A percentile compares a stretch with the other conserved stretches of the same genome.
These are phyloP conservation scores for Drosophila setosimentum DNA, from an alignment of 2,888 invertebrate genomes.

Conservation along the genomic window DNA sequence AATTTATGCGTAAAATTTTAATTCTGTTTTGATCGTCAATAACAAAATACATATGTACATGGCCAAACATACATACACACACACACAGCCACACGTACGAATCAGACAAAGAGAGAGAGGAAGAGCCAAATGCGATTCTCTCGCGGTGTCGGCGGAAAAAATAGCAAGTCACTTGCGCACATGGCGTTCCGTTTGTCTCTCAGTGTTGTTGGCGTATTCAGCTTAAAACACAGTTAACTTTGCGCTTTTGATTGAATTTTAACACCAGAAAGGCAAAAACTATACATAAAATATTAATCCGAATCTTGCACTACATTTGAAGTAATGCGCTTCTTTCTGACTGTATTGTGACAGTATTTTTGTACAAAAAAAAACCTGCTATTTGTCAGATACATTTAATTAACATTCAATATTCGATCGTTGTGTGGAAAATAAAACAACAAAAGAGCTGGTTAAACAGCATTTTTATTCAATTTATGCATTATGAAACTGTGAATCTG, in stretches of 20 bases:
- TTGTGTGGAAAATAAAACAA: background rate
- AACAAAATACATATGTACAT: constrained; percentile 60
- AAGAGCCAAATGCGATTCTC: constrained; percentile 18
- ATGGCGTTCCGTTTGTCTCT: constrained; percentile 57
- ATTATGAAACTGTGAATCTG: background rate
- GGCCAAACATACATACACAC: constrained; percentile 33
- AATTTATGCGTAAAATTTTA: constrained; percentile 81
- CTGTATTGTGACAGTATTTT: background rate
- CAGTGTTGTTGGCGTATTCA: constrained; percentile 19
- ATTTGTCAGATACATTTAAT: background rate
- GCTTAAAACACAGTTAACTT: constrained; percentile 59
- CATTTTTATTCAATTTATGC: constrained; percentile 1
- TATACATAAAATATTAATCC: background rate
- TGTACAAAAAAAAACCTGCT: constrained; percentile 9
- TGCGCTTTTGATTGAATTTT: constrained; percentile 64
- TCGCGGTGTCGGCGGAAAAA: constrained; percentile 42
- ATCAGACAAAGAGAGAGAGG: background rate
- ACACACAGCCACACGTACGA: constrained; percentile 23
- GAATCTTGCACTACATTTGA: background rate
- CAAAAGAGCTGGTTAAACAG: background rate
- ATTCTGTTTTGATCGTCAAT: constrained; percentile 81
- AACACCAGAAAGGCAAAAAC: constrained; percentile 50
- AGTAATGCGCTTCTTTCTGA: background rate
- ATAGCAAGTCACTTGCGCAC: constrained; percentile 77
- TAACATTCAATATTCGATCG: background rate